Evolutionary conservation across 2,113 vertebrate species (phyloP).

Genomic region (Brienomyrus longianalis): DNA sequence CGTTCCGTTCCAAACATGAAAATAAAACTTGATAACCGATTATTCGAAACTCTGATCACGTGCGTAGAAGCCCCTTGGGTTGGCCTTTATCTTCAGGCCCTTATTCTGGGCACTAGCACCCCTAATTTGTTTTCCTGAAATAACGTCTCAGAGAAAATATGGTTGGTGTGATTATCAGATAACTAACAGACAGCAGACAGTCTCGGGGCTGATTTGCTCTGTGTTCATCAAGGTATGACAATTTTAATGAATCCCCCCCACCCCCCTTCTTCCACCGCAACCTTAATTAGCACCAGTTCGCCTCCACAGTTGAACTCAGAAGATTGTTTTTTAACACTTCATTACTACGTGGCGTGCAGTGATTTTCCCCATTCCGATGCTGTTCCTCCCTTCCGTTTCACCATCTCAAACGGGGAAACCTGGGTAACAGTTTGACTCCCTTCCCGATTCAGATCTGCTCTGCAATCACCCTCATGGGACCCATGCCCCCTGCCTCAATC

Average conservation of each 20-base stretch:
- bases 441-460: neutral
- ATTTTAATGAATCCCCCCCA: slow-evolving; percentile 36
- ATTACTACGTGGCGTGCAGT: slow-evolving; percentile 11
- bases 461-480: neutral
- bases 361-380: slow-evolving; percentile 1
- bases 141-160: neutral
- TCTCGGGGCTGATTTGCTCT: neutral
- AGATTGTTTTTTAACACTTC: slow-evolving; percentile 19
- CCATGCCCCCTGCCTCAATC: neutral
- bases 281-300: slow-evolving; percentile 19
- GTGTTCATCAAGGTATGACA: slow-evolving; percentile 35
- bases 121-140: slow-evolving; percentile 17
- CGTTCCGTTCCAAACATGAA: slow-evolving; percentile 15
- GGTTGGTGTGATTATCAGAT: slow-evolving; percentile 10
- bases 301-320: slow-evolving; percentile 15
- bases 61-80: slow-evolving; percentile 20
- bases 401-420: neutral
- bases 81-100: slow-evolving; percentile 17
- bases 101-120: slow-evolving; percentile 16
- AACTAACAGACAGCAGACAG: slow-evolving; percentile 7
- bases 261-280: neutral
- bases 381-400: neutral
- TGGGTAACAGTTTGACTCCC: neutral
- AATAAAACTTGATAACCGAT: slow-evolving; percentile 45
- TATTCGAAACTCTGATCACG: slow-evolving; percentile 43